Conservation (phyloP, 2,113 vertebrate genomes). For the Chaetodon auriga region DNA sequence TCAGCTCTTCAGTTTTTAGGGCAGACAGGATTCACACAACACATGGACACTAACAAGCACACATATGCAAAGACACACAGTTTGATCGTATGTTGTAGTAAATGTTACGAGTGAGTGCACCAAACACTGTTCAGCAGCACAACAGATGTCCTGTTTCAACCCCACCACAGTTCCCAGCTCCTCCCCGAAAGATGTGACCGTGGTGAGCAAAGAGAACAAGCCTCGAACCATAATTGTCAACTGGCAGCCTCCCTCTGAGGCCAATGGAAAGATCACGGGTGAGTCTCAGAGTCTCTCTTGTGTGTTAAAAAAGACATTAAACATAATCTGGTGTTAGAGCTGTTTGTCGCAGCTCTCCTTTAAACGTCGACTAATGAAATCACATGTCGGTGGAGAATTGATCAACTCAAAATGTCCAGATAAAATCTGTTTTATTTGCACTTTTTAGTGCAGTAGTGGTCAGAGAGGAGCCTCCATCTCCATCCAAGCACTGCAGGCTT, state of each 20-base stretch:
- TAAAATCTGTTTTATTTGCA: not conserved
- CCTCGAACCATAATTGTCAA: conserved; percentile 98
- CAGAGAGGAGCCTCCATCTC: not conserved
- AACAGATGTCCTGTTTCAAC: conserved; percentile 14
- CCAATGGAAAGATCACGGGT: conserved; percentile 99
- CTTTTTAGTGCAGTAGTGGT: not conserved
- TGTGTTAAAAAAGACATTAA: not conserved
- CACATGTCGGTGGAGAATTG: not conserved
- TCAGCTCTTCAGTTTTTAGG: not conserved
- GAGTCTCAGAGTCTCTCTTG: conserved; percentile 23
- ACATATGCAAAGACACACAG: not conserved
- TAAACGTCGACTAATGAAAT: not conserved
- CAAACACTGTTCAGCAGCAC: not conserved
- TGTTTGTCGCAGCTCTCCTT: not conserved
- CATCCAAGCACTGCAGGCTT: conserved; percentile 1
- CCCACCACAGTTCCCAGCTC: conserved; percentile 90
- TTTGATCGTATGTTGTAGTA: not conserved
- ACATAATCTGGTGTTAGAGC: not conserved
- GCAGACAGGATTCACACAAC: not conserved
- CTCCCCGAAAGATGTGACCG: conserved; percentile 97
- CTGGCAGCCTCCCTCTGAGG: conserved; percentile 98
- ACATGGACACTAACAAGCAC: not conserved
- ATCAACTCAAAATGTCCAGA: not conserved
- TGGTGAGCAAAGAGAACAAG: conserved; percentile 98
- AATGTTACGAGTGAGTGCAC: not conserved